Percentiles rank a stretch among this genome's conserved stretches.
Conservation (phyloP, 2,113 vertebrate species). For the Myiopsitta monachus region DNA sequence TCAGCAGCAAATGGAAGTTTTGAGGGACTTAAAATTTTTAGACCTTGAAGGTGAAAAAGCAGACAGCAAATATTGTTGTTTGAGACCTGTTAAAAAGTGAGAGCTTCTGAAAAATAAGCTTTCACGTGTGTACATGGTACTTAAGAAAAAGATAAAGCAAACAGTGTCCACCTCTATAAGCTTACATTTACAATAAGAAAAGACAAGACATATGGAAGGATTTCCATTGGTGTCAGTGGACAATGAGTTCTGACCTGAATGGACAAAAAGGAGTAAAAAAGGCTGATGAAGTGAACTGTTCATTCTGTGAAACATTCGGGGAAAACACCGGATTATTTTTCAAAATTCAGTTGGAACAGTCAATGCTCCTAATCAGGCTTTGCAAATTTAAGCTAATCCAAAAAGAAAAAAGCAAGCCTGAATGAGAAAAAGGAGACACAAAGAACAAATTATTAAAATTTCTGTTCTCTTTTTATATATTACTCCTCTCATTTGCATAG, state of each 20-base stretch:
- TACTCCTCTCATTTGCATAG: neutral
- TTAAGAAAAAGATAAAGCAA: neutral
- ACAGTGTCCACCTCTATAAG: neutral
- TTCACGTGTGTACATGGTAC: neutral
- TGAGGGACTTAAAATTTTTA: neutral
- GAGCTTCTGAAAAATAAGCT: neutral
- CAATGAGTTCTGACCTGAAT: neutral
- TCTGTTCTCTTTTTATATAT: neutral
- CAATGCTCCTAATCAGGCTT: neutral
- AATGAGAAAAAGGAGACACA: neutral
- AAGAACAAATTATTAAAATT: neutral
- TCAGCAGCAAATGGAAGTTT: neutral
- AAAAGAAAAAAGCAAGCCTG: neutral
- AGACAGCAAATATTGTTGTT: neutral
- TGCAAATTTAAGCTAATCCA: rapidly evolving
- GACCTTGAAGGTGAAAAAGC: neutral
- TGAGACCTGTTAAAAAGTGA: neutral
- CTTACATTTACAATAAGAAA: neutral
- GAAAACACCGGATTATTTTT: neutral
- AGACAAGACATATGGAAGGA: neutral
- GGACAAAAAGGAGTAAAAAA: neutral
- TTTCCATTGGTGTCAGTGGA: neutral
- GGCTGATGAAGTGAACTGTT: neutral
- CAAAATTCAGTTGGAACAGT: neutral
- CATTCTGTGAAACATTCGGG: neutral